Evolutionary conservation across 2,888 invertebrate genomes (phyloP).

Genomic region (Blastobasis lacticolella): DNA sequence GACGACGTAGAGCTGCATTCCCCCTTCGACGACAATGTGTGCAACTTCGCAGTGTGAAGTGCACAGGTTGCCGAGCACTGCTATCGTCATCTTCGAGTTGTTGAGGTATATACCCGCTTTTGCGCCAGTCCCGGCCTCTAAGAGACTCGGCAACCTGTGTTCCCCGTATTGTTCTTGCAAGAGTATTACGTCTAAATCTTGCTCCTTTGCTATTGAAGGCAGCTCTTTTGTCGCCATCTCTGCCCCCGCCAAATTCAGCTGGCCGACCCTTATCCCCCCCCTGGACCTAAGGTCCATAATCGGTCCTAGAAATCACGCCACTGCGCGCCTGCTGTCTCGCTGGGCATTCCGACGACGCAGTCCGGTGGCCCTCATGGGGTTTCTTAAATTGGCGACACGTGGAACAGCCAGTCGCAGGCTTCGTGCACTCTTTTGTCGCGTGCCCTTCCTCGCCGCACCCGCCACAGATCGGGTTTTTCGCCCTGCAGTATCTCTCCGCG

Average conservation of each 20-base stretch:
- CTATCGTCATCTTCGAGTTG: background rate
- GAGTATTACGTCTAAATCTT: slow-evolving; percentile 6
- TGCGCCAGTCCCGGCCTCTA: slow-evolving; percentile 5
- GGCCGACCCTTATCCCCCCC: background rate
- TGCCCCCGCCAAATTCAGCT: slow-evolving; percentile 8
- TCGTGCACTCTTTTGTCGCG: background rate
- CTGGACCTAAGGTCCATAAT: background rate
- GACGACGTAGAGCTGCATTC: too few species aligned
- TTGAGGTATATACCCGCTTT: too few species aligned
- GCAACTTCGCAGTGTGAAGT: slow-evolving; percentile 1
- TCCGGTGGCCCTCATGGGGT: background rate
- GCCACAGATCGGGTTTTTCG: too few species aligned
- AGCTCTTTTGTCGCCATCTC: slow-evolving; percentile 6
- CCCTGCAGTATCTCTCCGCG: too few species aligned
- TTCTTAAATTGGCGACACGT: slow-evolving; percentile 8
- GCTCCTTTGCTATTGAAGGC: background rate
- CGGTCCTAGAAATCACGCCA: background rate
- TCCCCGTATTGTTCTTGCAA: slow-evolving; percentile 9
- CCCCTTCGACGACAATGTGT: background rate
- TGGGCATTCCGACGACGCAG: background rate
- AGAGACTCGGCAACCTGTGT: background rate
- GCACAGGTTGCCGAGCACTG: slow-evolving; percentile 1
- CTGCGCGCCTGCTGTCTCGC: background rate
- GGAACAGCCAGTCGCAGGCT: slow-evolving; percentile 4
- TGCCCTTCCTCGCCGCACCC: slow-evolving; percentile 12